Base-by-base conservation (phyloP, 1,140 invertebrate species). In the Caerostris extrusa region DNA sequence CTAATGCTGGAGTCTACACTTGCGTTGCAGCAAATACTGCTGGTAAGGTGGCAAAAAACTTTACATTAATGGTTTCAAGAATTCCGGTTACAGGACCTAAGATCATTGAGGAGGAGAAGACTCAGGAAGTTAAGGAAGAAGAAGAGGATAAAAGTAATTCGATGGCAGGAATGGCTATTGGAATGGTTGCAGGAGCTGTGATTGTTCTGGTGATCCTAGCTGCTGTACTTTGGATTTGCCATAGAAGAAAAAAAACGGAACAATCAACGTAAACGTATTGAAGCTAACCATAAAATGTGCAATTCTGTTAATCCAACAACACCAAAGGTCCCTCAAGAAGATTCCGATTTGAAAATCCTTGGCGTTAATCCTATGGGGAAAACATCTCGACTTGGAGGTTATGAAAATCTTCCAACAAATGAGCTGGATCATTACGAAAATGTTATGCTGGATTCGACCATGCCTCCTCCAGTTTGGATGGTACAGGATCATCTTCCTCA, bases 1-100 rank as follows among this genome's bases (percentile, higher is more conserved):
- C 97, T 3, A 98, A 99, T 95, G 98, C 98, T 55, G 98, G 97
- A 64, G 98, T 98, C 95, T 99, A 99, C 96, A 98, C 98, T 10
- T 98, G 98, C 95, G 96, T 97, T 56, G 98, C 97, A 1, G 97
- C 98, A 95, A 98, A 98, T 95, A 97, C 97, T 95, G 98, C 98
- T 7, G 98, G 98, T 2, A 97, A 97, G 95, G 97, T 97, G 3
- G 97, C 98, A 95, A 97, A 97, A 67, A 97, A 97, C 95, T 97
- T 98, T 50, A 97, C 97, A 69, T 96, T 98, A 93, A 96, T 98
- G 95, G 97, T 99, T 61, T 97, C 96, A 7, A 90, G 97, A 71
- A 97, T 98, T 8, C 97, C 97, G 5, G 98, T 98, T 53, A 98
- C 98, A 96, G 97, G 97, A 0, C 97, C 97, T 0, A 96, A 95